These are phyloP conservation scores for Euborellia annulipes DNA, from an alignment of 1,140 invertebrate genomes.

Conservation along the genomic window DNA sequence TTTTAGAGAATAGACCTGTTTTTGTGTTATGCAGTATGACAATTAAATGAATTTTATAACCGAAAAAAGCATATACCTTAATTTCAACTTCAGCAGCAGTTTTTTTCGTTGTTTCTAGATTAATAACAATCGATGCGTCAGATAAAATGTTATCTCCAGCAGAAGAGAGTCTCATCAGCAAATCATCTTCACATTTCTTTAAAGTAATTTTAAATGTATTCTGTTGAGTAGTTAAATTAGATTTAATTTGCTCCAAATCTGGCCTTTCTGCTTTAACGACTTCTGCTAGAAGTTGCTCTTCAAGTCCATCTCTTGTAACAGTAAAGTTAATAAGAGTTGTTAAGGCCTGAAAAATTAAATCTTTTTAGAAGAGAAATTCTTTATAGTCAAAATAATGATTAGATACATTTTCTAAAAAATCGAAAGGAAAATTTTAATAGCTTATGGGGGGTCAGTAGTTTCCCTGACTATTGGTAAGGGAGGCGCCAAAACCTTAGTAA, in stretches of 20 bases:
- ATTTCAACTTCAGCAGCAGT: conserved; percentile 80
- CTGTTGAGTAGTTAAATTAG: conserved; percentile 74
- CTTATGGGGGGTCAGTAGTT: too few relatives aligned
- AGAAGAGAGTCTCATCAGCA: conserved; percentile 68
- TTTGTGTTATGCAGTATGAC: too few relatives aligned
- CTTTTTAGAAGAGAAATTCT: too few relatives aligned
- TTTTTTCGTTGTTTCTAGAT: conserved; percentile 84
- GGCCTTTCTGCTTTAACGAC: conserved; percentile 88
- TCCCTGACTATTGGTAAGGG: too few relatives aligned
- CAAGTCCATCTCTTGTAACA: conserved; percentile 79
- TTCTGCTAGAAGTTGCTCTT: conserved; percentile 85
- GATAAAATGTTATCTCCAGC: conserved; percentile 82
- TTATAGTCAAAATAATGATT: too few relatives aligned
- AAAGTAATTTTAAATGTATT: conserved; percentile 89
- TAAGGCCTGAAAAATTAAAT: conserved; percentile 57
- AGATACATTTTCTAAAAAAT: too few relatives aligned
- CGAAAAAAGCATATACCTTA: too few relatives aligned
- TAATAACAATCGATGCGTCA: conserved; percentile 78
- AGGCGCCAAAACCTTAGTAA: too few relatives aligned
- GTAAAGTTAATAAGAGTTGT: conserved; percentile 91
- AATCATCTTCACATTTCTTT: conserved; percentile 77
- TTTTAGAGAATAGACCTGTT: too few relatives aligned
- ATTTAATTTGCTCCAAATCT: conserved; percentile 62
- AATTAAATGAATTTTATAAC: too few relatives aligned
- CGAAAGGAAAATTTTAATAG: too few relatives aligned